Evolutionary conservation across 2,113 vertebrate genomes (phyloP).

Genomic region (Bos javanicus): DNA sequence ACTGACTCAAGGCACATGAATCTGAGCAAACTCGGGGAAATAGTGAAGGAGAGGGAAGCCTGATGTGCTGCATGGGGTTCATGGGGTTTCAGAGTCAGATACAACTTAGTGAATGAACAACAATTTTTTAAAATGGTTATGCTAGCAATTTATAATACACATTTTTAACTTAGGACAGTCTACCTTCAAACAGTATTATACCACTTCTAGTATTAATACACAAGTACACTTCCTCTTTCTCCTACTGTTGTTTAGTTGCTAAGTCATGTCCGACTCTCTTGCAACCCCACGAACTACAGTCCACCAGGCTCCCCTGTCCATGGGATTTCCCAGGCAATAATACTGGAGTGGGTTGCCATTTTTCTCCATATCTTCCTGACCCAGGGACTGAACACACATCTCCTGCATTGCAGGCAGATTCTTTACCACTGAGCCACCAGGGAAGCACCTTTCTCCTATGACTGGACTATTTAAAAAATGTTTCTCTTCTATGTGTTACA

Average conservation of each 20-base stretch:
- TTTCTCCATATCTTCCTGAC: neutral
- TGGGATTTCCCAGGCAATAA: neutral
- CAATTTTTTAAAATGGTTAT: neutral
- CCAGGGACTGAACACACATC: neutral
- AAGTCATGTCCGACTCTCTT: neutral
- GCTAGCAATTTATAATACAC: neutral
- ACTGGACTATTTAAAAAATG: neutral
- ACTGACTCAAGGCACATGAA: neutral
- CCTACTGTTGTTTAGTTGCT: neutral
- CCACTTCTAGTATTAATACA: neutral
- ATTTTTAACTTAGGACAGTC: neutral
- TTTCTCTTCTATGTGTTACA: neutral
- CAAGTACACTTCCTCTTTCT: neutral
- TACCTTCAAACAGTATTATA: neutral
- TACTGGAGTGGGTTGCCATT: neutral
- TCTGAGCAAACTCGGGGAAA: neutral
- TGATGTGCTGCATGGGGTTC: neutral
- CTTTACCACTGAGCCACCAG: neutral
- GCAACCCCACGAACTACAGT: neutral
- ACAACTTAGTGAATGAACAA: neutral
- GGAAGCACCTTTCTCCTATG: neutral
- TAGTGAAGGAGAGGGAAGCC: neutral
- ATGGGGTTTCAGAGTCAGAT: neutral
- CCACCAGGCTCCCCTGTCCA: neutral
- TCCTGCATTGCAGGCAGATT: neutral